Conservation (phyloP, 2,888 invertebrate species). For the Ormyrus nitidulus region DNA sequence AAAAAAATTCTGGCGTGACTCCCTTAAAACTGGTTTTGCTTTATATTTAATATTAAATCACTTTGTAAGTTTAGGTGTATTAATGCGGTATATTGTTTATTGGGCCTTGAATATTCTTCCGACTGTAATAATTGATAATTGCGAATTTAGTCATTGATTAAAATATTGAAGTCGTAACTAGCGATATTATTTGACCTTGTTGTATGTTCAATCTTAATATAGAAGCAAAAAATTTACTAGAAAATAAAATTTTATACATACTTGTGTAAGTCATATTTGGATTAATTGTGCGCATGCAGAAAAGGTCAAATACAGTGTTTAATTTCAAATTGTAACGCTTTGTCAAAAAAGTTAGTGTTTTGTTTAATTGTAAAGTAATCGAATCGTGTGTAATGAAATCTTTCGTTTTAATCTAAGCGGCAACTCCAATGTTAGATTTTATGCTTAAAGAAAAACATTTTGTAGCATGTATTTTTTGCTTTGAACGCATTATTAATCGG, state of each 20-base stretch:
- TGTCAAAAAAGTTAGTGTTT: too few relatives aligned
- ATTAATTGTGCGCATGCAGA: too few relatives aligned
- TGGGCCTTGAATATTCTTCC: constrained; percentile 13
- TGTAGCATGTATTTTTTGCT: too few relatives aligned
- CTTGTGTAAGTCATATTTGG: not conserved
- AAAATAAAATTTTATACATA: not conserved
- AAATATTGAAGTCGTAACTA: constrained; percentile 31
- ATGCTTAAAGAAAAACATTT: too few relatives aligned
- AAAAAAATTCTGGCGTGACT: constrained; percentile 1
- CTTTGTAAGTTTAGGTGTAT: constrained; percentile 28
- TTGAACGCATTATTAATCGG: too few relatives aligned
- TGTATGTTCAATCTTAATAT: not conserved
- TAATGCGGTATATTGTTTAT: constrained; percentile 16
- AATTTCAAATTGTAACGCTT: too few relatives aligned
- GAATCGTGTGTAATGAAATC: too few relatives aligned
- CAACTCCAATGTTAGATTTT: too few relatives aligned
- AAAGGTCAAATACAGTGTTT: too few relatives aligned
- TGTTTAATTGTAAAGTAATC: too few relatives aligned
- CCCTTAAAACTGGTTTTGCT: constrained; percentile 3
- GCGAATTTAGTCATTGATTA: constrained; percentile 21
- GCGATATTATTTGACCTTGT: constrained; percentile 1
- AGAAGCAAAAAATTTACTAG: constrained; percentile 8
- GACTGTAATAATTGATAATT: constrained; percentile 1
- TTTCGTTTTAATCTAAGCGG: too few relatives aligned
- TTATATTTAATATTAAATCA: not conserved